Evolutionary conservation across 2,888 invertebrate species (phyloP), one percentile per base, ranked within the genome.

Genomic region (Tenthredo distinguenda): DNA sequence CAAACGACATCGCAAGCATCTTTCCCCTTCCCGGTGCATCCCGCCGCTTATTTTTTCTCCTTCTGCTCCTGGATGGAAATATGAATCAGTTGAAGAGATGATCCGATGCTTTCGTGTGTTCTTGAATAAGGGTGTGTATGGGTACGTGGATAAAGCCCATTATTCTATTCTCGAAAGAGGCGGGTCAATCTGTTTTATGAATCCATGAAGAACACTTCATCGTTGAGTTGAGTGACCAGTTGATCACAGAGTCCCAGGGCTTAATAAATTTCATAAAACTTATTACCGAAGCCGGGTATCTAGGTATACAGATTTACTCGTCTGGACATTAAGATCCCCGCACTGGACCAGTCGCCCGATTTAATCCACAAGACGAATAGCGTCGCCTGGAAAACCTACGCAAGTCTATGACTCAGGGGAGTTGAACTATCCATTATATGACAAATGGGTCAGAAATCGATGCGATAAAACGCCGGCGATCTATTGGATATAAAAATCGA

Each of bases 161-260:
- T 92, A 92, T 92, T 92, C 91, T 92, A 92, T 92, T 92, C 92
- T 89, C 90, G 89, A 91, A 90, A 90, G 88, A 88, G 90, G 88
- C 89, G 91, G 90, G 58, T 37, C 91, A 92, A 92, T 92, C 92
- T 91, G 90, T 88, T 91, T 91, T 92, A 91, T 92, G 92, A 92
- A 92, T 81, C 62, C 34, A 65, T 18, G 34, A 77, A 77, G 26
- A 62, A 81, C 81, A 55, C 77, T 77, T 77, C 34, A 50, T 31
- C 26, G 47, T 43, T 21, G 72, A 43, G 68, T 68, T 34, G 15
- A 68, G 6, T 34, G 26, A 21, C 21, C 26, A 26, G 12, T 26
- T 26, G 62, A 62, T 62, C 62, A 26, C 12, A 10, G 26, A 26
- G 26, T 26, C 10, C 12, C 3, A 12, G 26, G 62, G 21, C 4